phyloP scores from a whole-genome alignment of 2,888 invertebrate genomes.

The Hermaeophaga mercurialis region DNA sequence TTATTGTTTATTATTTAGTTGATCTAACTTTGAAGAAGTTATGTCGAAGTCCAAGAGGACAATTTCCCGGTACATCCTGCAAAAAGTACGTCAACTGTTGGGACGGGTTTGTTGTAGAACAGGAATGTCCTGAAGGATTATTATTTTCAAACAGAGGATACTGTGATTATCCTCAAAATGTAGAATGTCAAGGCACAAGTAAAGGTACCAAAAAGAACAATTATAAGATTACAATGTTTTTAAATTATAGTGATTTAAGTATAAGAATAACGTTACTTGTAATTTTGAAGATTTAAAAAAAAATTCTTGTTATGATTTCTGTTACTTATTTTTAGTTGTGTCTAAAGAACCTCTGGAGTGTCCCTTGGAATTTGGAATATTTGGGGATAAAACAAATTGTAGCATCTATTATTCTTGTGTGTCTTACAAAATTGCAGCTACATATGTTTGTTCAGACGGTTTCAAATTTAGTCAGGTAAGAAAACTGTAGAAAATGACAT shows the following conservation, averaged over 20 bases:
- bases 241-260: no score
- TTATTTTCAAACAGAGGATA: slow-evolving; percentile 64
- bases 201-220: slow-evolving; percentile 3
- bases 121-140: slow-evolving; percentile 68
- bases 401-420: slow-evolving; percentile 71
- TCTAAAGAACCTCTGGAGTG: slow-evolving; percentile 52
- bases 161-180: slow-evolving; percentile 70
- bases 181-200: slow-evolving; percentile 61
- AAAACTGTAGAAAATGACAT: no score
- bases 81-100: slow-evolving; percentile 73
- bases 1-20: slow-evolving; percentile 25
- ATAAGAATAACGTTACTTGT: no score
- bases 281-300: no score
- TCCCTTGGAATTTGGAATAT: slow-evolving; percentile 65
- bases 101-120: slow-evolving; percentile 71
- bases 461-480: slow-evolving; percentile 52
- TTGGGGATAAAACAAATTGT: slow-evolving; percentile 66
- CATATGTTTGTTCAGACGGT: slow-evolving; percentile 68
- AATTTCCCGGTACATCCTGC: slow-evolving; percentile 68
- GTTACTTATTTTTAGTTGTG: slow-evolving; percentile 9
- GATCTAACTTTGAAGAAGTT: slow-evolving; percentile 39
- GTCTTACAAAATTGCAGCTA: slow-evolving; percentile 53
- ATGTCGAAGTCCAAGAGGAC: slow-evolving; percentile 63
- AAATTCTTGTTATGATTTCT: no score
- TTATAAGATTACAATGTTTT: no score